Percentiles rank a stretch among this genome's conserved stretches.
Conservation (phyloP, 2,797 vertebrate species). For the Hemibagrus guttatus region DNA sequence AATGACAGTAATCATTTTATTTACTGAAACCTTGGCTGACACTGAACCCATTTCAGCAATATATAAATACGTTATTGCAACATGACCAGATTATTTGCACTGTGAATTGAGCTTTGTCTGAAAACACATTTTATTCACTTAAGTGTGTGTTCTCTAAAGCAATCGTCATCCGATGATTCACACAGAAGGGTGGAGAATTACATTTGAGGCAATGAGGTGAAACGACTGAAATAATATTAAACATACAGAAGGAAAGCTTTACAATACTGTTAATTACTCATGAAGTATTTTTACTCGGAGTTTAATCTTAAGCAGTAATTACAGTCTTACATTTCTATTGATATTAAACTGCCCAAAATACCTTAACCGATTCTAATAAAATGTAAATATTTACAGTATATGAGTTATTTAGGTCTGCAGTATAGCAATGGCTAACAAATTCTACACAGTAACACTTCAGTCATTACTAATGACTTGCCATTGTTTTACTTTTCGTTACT, state of each 20-base stretch:
- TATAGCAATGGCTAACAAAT: no score
- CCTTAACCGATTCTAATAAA: not conserved
- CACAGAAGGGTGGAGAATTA: not conserved
- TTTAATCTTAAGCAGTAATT: not conserved
- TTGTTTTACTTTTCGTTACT: no score
- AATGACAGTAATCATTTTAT: not conserved
- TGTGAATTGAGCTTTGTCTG: not conserved
- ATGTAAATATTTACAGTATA: not conserved
- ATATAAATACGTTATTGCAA: not conserved
- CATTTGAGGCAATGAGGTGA: not conserved
- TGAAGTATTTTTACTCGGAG: not conserved
- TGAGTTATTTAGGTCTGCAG: not conserved
- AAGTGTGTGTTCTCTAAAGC: not conserved
- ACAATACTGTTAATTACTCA: not conserved
- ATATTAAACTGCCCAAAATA: not conserved
- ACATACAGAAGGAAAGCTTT: not conserved
- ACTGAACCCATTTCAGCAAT: not conserved
- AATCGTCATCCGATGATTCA: not conserved
- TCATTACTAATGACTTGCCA: not conserved
- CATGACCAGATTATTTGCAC: not conserved
- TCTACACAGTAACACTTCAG: not conserved
- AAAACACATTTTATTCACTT: not conserved
- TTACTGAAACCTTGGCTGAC: not conserved
- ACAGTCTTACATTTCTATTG: not conserved
- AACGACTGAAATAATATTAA: not conserved